These are phyloP conservation scores for Nineta flava DNA, from an alignment of 2,888 invertebrate species.

Conservation along the genomic window DNA sequence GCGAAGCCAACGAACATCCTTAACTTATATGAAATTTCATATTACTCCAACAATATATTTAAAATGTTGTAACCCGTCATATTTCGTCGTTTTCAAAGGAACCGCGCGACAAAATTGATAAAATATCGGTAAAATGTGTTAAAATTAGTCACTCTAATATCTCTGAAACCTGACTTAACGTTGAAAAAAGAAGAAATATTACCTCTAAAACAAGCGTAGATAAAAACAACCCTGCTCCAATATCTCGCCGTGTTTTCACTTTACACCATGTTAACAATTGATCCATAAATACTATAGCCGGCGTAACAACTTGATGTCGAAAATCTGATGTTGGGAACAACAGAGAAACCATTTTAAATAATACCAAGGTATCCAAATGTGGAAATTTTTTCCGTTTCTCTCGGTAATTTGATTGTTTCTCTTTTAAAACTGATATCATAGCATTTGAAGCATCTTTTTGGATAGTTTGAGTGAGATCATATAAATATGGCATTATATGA, in stretches of 20 bases:
- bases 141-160: too few relatives aligned
- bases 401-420: conserved; percentile 49
- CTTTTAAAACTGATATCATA: conserved; percentile 51
- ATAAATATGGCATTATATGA: conserved; percentile 38
- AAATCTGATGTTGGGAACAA: conserved; percentile 85
- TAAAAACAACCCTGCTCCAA: conserved; percentile 64
- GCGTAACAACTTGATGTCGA: conserved; percentile 76
- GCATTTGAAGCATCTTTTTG: conserved; percentile 49
- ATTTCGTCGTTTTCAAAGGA: too few relatives aligned
- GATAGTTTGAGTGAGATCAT: conserved; percentile 55
- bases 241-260: conserved; percentile 45
- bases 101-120: too few relatives aligned
- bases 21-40: too few relatives aligned
- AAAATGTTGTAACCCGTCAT: too few relatives aligned
- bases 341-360: conserved; percentile 65
- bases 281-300: conserved; percentile 66
- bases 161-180: too few relatives aligned
- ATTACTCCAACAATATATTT: too few relatives aligned
- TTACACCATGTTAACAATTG: conserved; percentile 54
- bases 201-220: conserved; percentile 59
- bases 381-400: conserved; percentile 37
- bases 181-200: conserved; percentile 7
- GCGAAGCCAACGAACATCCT: too few relatives aligned
- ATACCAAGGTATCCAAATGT: conserved; percentile 51
- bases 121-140: too few relatives aligned